A percentile compares a stretch with the other conserved stretches of the same genome.
Evolutionary conservation across 2,797 vertebrate species (phyloP).

Genomic region (Phoebastria nigripes): DNA sequence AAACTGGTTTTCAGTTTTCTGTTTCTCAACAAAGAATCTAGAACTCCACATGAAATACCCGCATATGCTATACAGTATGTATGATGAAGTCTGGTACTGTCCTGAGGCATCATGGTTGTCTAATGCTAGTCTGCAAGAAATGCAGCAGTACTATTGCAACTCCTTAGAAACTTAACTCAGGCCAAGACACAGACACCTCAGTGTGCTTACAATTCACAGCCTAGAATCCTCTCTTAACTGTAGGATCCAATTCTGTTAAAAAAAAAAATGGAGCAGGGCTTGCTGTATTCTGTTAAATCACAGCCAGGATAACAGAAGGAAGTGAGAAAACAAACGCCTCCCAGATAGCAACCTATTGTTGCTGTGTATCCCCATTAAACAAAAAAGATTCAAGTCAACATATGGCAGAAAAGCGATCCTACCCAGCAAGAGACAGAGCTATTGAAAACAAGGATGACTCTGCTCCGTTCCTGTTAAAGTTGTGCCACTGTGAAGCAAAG

Average conservation of each 20-base stretch:
- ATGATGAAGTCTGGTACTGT: background rate
- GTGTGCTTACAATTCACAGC: background rate
- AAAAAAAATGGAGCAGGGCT: background rate
- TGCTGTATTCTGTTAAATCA: background rate
- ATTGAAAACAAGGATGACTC: background rate
- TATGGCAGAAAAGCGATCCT: background rate
- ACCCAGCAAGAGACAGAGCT: background rate
- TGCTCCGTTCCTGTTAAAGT: background rate
- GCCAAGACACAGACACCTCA: background rate
- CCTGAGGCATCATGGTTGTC: background rate
- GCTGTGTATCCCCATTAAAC: background rate
- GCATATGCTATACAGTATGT: rapidly evolving
- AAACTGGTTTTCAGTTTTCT: background rate
- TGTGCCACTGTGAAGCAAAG: background rate
- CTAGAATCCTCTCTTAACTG: background rate
- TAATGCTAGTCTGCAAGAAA: background rate
- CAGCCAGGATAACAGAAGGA: background rate
- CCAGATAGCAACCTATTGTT: background rate
- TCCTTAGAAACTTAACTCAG: background rate
- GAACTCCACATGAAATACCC: background rate
- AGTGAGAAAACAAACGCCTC: background rate
- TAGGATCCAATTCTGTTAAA: background rate
- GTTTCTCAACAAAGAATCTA: background rate
- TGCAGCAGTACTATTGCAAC: background rate
- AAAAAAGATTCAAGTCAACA: background rate